Evolutionary conservation across 1,140 invertebrate species (phyloP).

Genomic region (Saxidomus purpurata): DNA sequence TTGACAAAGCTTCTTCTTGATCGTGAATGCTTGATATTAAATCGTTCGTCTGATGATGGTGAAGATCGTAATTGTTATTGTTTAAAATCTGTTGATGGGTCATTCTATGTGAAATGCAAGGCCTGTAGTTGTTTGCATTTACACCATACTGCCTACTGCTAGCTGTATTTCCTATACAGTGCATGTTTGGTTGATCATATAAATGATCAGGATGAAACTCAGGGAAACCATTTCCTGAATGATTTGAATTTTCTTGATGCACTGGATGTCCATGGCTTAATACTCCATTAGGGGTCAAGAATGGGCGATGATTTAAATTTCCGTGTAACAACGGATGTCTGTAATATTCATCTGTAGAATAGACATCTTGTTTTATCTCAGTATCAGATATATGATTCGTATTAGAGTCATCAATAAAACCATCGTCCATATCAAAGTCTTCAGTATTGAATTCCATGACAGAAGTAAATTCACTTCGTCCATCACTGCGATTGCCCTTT

Average conservation of each 20-base stretch:
- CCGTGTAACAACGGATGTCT: not conserved
- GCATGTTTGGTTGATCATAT: not conserved
- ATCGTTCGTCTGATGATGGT: not conserved
- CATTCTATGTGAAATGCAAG: not conserved
- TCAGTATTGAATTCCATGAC: not conserved
- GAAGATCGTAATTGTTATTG: not conserved
- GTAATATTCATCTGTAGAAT: not conserved
- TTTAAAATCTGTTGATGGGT: not conserved
- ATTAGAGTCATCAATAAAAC: not conserved
- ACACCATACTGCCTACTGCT: no score
- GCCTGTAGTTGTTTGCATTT: not conserved
- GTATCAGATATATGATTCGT: not conserved
- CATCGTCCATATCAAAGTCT: not conserved
- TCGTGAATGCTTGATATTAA: not conserved
- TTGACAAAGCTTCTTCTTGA: not conserved
- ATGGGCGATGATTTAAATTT: not conserved
- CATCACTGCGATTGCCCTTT: not conserved
- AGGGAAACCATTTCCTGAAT: not conserved
- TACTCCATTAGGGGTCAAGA: not conserved
- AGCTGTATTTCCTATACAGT: not conserved
- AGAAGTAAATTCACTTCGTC: not conserved
- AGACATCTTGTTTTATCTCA: not conserved
- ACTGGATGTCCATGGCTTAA: not conserved
- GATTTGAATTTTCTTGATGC: no score
- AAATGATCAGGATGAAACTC: not conserved